Evolutionary conservation across 2,797 vertebrate genomes (phyloP).

Genomic region (Notoglanidium macrostoma): DNA sequence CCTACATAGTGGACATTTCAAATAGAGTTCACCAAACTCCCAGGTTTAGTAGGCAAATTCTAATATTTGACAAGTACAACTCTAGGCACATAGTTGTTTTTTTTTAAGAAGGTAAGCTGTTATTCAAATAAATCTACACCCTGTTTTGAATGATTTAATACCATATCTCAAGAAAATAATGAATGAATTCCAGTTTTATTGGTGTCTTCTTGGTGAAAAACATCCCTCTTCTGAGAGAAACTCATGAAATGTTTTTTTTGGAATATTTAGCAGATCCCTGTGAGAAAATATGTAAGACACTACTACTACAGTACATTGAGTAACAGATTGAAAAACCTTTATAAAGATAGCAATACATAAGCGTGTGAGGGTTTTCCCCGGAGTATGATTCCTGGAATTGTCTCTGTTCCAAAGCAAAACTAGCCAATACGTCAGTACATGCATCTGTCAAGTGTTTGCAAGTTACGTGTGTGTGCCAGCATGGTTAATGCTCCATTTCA

Average conservation of each 20-base stretch:
- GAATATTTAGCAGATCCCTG: neutral
- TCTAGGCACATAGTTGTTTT: neutral
- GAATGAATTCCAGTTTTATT: neutral
- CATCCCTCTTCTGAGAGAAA: neutral
- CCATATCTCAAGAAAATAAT: neutral
- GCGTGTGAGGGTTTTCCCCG: neutral
- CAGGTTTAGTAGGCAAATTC: neutral
- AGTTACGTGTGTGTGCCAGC: conserved; percentile 18
- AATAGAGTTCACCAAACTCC: neutral
- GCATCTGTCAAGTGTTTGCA: conserved; percentile 19
- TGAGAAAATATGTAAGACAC: neutral
- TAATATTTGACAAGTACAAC: neutral
- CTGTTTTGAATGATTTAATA: neutral
- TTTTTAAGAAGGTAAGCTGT: neutral
- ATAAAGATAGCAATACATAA: neutral
- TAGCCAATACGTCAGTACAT: conserved; percentile 13
- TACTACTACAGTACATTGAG: neutral
- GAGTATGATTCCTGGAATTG: neutral
- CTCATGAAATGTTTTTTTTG: too few species aligned
- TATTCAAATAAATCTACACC: neutral
- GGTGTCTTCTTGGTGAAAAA: neutral
- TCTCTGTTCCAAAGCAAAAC: neutral
- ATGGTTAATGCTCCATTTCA: conserved; percentile 49
- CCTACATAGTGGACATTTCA: too few species aligned
- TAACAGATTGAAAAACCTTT: neutral